A percentile compares a stretch with the other conserved stretches of the same genome.
These are phyloP conservation scores for Leptopilina clavipes DNA, from an alignment of 1,140 invertebrate genomes.

Conservation along the genomic window DNA sequence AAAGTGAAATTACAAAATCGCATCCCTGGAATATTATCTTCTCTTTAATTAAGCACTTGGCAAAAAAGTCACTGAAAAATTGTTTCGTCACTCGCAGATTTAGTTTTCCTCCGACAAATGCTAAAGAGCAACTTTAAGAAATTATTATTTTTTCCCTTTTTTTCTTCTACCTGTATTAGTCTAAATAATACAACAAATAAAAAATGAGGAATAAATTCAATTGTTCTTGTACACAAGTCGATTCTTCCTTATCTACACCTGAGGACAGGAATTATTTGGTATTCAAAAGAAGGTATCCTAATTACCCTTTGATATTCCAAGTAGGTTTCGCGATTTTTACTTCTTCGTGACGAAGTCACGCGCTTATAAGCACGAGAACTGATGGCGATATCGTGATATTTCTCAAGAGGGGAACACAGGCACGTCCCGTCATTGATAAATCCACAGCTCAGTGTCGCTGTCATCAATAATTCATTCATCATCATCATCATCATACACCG, in stretches of 20 bases:
- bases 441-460: constrained; percentile 51
- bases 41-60: no score
- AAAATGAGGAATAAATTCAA: neutral
- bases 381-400: constrained; percentile 46
- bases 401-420: constrained; percentile 36
- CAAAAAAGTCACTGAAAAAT: no score
- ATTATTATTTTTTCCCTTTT: neutral
- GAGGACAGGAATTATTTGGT: constrained; percentile 9
- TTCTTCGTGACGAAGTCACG: constrained; percentile 28
- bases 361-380: constrained; percentile 33
- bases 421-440: constrained; percentile 62
- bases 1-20: no score
- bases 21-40: no score
- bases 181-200: neutral
- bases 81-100: no score
- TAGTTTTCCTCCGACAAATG: no score
- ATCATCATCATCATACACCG: constrained; percentile 56
- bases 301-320: constrained; percentile 32
- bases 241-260: constrained; percentile 1
- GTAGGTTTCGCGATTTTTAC: constrained; percentile 12
- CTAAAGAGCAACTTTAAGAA: no score
- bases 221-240: neutral
- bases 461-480: constrained; percentile 74
- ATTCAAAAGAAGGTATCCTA: constrained; percentile 16
- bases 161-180: no score